These are phyloP conservation scores for Megathymus violae DNA, from an alignment of 1,140 invertebrate genomes.

Conservation along the genomic window DNA sequence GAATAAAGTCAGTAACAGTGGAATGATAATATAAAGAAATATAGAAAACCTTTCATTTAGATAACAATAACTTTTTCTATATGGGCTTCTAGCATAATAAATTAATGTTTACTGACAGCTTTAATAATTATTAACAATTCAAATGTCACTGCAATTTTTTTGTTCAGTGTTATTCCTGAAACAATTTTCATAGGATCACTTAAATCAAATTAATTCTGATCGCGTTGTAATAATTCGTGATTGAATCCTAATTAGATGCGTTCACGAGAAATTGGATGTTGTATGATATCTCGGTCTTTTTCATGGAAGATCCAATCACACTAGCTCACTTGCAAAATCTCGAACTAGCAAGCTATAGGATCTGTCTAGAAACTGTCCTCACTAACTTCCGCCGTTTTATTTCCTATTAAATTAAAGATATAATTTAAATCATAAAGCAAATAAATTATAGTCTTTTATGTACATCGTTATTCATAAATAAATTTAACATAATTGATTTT, in stretches of 20 bases:
- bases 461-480: slow-evolving; percentile 56
- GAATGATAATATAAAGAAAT: too few species aligned
- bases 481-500: slow-evolving; percentile 57
- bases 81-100: too few species aligned
- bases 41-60: too few species aligned
- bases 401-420: slow-evolving; percentile 67
- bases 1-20: too few species aligned
- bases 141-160: too few species aligned
- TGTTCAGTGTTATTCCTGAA: neutral
- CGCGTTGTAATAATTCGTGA: neutral
- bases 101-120: too few species aligned
- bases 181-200: too few species aligned
- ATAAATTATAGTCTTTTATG: slow-evolving; percentile 42
- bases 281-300: slow-evolving; percentile 14
- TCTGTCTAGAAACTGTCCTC: slow-evolving; percentile 35
- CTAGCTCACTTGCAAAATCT: slow-evolving; percentile 17
- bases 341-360: slow-evolving; percentile 25
- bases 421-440: slow-evolving; percentile 45
- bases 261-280: slow-evolving; percentile 1
- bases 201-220: slow-evolving; percentile 4
- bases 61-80: too few species aligned
- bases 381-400: slow-evolving; percentile 73
- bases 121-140: too few species aligned
- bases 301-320: neutral
- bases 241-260: slow-evolving; percentile 6